A percentile compares a stretch with the other conserved stretches of the same genome.
Evolutionary conservation across 2,888 invertebrate genomes (phyloP).

Genomic region (Toxonevra muliebris): DNA sequence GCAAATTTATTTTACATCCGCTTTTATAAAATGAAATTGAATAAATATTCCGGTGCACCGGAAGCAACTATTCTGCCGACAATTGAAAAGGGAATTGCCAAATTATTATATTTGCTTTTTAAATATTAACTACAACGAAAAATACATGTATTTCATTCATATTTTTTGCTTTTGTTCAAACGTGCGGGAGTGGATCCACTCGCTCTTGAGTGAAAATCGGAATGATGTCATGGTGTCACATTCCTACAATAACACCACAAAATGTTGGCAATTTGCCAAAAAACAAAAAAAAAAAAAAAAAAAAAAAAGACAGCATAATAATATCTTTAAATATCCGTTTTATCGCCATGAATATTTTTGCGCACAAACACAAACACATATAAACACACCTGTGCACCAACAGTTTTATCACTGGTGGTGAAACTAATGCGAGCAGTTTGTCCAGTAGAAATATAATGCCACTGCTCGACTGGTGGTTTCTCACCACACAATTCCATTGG

Average conservation of each 20-base stretch:
- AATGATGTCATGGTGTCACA: neutral
- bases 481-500: slow-evolving; percentile 92
- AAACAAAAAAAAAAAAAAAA: neutral
- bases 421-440: slow-evolving; percentile 92
- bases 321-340: neutral
- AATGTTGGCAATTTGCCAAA: no score
- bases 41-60: no score
- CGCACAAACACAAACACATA: neutral
- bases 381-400: slow-evolving; percentile 75
- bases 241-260: no score
- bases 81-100: neutral
- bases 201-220: neutral
- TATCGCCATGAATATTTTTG: neutral
- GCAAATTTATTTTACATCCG: no score
- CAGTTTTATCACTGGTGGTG: slow-evolving; percentile 93
- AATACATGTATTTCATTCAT: neutral
- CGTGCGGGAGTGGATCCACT: no score
- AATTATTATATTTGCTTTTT: neutral
- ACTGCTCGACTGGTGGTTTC: slow-evolving; percentile 76
- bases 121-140: no score
- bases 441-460: slow-evolving; percentile 86
- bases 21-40: no score
- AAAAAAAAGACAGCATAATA: neutral
- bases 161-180: no score
- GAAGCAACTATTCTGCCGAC: no score